Evolutionary conservation across 2,113 vertebrate species (phyloP).

Genomic region (Oceanodroma tethys): DNA sequence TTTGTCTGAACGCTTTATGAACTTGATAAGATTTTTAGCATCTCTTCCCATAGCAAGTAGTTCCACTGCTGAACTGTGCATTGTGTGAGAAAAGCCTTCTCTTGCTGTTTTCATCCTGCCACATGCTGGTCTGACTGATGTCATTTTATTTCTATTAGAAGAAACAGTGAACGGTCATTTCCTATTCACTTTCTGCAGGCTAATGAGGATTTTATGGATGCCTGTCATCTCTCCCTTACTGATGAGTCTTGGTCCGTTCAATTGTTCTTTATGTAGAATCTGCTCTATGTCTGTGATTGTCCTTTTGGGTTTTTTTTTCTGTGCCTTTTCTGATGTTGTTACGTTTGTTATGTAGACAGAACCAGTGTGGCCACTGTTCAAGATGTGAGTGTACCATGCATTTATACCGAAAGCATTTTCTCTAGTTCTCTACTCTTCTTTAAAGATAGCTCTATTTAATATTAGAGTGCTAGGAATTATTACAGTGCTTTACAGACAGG

Average conservation of each 20-base stretch:
- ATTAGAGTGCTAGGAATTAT: background rate
- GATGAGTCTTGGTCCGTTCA: background rate
- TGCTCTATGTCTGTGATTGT: background rate
- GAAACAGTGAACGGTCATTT: background rate
- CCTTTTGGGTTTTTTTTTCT: background rate
- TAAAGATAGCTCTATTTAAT: background rate
- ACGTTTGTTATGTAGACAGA: background rate
- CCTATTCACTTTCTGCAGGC: background rate
- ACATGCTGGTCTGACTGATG: background rate
- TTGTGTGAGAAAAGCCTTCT: background rate
- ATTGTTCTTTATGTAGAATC: background rate
- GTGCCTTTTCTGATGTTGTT: background rate
- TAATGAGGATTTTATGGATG: background rate
- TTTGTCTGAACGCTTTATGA: background rate
- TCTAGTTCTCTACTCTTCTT: background rate
- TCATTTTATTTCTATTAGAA: constrained; percentile 20
- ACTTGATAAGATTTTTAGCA: background rate
- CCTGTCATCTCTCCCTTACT: background rate
- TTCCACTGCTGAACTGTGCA: background rate
- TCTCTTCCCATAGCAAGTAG: background rate
- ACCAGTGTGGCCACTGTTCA: background rate
- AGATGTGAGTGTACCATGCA: background rate
- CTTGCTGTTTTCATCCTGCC: background rate
- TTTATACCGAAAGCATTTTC: background rate
- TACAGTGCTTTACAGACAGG: background rate